Conservation (phyloP, 2,113 vertebrate species). For the Nematolebias whitei region DNA sequence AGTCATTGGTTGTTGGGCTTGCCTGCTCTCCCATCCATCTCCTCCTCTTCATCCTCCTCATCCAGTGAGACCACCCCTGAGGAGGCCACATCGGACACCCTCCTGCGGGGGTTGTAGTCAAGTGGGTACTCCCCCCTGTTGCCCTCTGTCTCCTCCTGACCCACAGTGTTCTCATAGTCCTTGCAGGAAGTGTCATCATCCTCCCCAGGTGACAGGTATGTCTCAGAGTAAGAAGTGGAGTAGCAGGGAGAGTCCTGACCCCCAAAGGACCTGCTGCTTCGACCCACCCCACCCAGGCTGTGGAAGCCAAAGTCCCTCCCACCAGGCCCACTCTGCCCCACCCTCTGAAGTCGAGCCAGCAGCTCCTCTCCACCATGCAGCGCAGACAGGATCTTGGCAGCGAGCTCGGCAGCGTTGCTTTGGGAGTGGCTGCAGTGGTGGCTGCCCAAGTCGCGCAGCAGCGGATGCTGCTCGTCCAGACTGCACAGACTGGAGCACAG, state of each 20-base stretch:
- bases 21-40: conserved; percentile 72
- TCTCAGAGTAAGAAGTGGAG: conserved; percentile 87
- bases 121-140: conserved; percentile 35
- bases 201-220: conserved; percentile 87
- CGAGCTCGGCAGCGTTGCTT: conserved; percentile 84
- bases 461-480: conserved; percentile 87
- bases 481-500: conserved; percentile 96
- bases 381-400: conserved; percentile 89
- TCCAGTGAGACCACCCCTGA: conserved; percentile 94
- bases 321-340: conserved; percentile 73
- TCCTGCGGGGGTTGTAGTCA: conserved; percentile 78
- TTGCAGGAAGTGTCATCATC: conserved; percentile 88
- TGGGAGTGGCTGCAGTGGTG: conserved; percentile 67
- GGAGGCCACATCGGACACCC: conserved; percentile 91
- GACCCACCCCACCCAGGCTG: conserved; percentile 81
- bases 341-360: conserved; percentile 85
- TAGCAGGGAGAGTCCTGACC: conserved; percentile 87
- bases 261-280: conserved; percentile 76
- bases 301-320: conserved; percentile 86
- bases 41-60: conserved; percentile 86
- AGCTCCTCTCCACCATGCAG: conserved; percentile 85
- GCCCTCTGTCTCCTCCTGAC: conserved; percentile 58
- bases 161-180: conserved; percentile 82
- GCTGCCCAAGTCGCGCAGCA: conserved; percentile 81
- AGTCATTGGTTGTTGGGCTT: conserved; percentile 69